Conservation (phyloP, 2,888 invertebrate species). For the Hirudinaria manillensis region DNA sequence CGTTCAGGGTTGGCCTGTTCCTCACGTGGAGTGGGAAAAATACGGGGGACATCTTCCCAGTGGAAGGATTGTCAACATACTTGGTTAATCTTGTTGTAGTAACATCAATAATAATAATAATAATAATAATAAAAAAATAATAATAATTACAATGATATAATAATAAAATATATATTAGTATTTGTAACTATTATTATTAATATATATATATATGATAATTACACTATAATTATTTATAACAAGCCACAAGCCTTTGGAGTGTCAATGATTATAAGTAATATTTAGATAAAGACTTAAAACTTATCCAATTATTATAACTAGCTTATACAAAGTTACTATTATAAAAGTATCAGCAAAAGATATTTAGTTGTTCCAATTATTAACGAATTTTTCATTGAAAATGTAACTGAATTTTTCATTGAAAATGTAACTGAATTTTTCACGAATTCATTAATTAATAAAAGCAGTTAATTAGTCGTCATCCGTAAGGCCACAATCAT, state of each 20-base stretch:
- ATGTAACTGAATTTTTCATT: background rate
- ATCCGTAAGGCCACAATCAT: background rate
- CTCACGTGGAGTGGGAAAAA: conserved; percentile 84
- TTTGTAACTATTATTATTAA: background rate
- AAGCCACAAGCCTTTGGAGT: too few relatives aligned
- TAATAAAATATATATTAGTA: background rate
- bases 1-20: conserved; percentile 87
- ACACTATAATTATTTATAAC: too few relatives aligned
- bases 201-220: background rate
- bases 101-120: background rate
- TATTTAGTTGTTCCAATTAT: too few relatives aligned
- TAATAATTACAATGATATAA: background rate
- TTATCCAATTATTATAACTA: too few relatives aligned
- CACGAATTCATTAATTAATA: background rate
- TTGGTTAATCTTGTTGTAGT: conserved; percentile 36
- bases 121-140: background rate
- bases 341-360: too few relatives aligned
- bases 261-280: too few relatives aligned
- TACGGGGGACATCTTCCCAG: conserved; percentile 57
- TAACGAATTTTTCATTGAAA: too few relatives aligned
- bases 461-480: background rate
- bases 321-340: too few relatives aligned
- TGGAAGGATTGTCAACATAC: conserved; percentile 35
- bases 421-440: background rate
- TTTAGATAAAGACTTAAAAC: too few relatives aligned